phyloP scores from a whole-genome alignment of 2,113 vertebrate species.

The Lipophrys pholis region DNA sequence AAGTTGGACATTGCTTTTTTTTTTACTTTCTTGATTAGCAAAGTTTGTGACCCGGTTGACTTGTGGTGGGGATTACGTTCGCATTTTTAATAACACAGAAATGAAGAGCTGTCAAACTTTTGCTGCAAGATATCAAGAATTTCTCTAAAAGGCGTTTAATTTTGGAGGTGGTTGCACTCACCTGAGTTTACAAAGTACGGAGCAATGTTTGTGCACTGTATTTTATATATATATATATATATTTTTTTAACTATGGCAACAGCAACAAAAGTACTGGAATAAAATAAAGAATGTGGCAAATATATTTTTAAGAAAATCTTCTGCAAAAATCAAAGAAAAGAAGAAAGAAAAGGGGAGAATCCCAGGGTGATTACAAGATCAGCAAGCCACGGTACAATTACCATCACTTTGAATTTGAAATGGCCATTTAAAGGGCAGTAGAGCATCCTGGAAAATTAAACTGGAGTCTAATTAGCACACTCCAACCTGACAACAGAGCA shows the following conservation, averaged over 20 bases:
- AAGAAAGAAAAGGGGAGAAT: conserved; percentile 71
- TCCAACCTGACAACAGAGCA: conserved; percentile 92
- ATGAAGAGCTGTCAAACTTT: conserved; percentile 29
- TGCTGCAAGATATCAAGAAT: conserved; percentile 5
- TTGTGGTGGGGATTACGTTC: conserved; percentile 23
- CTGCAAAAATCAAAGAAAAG: conserved; percentile 29
- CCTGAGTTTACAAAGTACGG: conserved; percentile 45
- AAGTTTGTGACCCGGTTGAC: conserved; percentile 34
- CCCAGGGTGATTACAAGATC: conserved; percentile 92
- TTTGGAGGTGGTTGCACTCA: conserved; percentile 42
- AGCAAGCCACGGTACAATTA: conserved; percentile 93
- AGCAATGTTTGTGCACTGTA: conserved; percentile 76
- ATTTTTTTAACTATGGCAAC: conserved; percentile 79
- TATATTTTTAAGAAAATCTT: too few relatives aligned
- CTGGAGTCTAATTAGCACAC: conserved; percentile 95
- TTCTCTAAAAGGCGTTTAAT: conserved; percentile 54
- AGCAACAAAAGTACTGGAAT: conserved; percentile 77
- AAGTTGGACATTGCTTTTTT: conserved; percentile 41
- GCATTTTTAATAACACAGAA: background rate
- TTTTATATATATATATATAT: too few relatives aligned
- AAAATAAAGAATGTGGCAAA: conserved; percentile 68
- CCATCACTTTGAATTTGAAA: conserved; percentile 98
- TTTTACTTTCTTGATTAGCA: conserved; percentile 22
- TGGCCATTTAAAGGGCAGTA: conserved; percentile 96
- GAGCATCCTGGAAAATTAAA: conserved; percentile 97